phyloP scores from a whole-genome alignment of 2,113 vertebrate species.

The Tetraodon nigroviridis region DNA sequence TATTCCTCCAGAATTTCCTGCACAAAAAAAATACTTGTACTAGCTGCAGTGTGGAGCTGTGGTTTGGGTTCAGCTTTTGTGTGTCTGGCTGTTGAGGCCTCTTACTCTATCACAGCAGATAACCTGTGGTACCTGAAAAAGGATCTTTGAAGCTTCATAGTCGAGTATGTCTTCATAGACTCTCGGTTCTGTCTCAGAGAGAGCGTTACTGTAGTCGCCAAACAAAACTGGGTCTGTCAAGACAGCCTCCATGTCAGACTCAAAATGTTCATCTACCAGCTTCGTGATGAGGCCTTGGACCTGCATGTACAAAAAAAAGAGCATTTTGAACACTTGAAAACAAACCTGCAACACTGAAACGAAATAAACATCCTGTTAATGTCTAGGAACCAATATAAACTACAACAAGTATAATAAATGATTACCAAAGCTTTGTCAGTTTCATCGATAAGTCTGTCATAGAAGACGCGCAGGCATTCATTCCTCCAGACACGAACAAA shows the following conservation, averaged over 20 bases:
- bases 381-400: background rate
- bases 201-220: constrained; percentile 87
- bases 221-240: constrained; percentile 90
- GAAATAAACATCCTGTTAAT: background rate
- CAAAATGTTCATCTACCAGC: constrained; percentile 80
- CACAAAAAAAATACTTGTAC: constrained; percentile 7
- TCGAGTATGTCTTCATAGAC: constrained; percentile 94
- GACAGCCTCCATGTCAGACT: constrained; percentile 68
- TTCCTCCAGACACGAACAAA: constrained; percentile 97
- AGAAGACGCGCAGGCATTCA: constrained; percentile 92
- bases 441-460: constrained; percentile 89
- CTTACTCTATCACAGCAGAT: background rate
- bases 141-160: constrained; percentile 85
- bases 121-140: constrained; percentile 82
- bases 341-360: background rate
- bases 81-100: background rate
- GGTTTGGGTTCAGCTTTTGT: no score
- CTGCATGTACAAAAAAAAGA: constrained; percentile 57
- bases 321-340: background rate
- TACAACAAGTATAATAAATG: background rate
- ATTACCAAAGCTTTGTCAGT: constrained; percentile 84
- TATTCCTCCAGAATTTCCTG: constrained; percentile 96
- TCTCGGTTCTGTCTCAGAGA: constrained; percentile 79
- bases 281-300: constrained; percentile 81
- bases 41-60: background rate